Evolutionary conservation across 1,140 invertebrate genomes (phyloP), one percentile per base, ranked within the genome.

Genomic region (Drosophila sp.): DNA sequence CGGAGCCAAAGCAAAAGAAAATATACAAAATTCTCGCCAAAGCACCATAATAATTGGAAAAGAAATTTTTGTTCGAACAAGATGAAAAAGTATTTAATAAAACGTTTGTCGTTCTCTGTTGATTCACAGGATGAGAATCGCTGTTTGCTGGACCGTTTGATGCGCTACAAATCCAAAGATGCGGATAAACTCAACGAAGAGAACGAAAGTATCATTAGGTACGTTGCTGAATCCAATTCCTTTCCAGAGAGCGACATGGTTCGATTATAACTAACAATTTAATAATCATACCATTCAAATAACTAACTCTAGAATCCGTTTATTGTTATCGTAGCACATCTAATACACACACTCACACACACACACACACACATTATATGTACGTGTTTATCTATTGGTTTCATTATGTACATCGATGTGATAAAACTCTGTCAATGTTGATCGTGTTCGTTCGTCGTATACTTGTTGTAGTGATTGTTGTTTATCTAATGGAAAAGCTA

Each of bases 141-240:
- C 35, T 95, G 97, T 72, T 93, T 99, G 41, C 94, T 99, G 38
- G 96, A 97, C 57, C 93, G 97, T 66, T 95, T 98, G 79, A 98
- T 99, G 92, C 96, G 96, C 70, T 96, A 97, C 79, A 99, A 99
- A 94, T 95, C 96, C 11, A 96, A 96, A 93, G 97, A 98, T 94
- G 98, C 98, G 8, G 98, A 99, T 87, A 96, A 96, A 93, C 95
- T 98, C 94, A 98, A 98, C 90, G 96, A 97, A 93, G 97, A 98
- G 93, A 98, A 98, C 94, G 97, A 98, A 93, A 96, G 96, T 91
- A 97, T 97, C 91, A 92, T 98, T 70, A 96, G 96, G 96, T 97
- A 94, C 8, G 72, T 44, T 33, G 4, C 17, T n/a, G 30, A 30
- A 23, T 44, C 17, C n/a, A 38, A 38, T 11, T 25, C 41, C 40